Base-by-base conservation (phyloP, 2,113 vertebrate species). In the Nyctibius bracteatus region DNA sequence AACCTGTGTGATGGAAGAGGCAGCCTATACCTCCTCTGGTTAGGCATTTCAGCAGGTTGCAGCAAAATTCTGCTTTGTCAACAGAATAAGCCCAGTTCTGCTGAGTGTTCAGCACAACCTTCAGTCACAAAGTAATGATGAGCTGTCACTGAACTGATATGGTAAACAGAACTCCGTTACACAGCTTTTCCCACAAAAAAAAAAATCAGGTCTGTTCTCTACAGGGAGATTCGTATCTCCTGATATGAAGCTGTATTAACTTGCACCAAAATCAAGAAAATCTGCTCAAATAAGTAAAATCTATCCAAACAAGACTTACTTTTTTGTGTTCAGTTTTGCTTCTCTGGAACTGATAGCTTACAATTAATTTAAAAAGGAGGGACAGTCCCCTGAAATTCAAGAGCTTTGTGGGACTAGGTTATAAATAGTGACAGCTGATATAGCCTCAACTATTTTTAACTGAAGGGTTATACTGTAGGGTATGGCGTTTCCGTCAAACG, bases 61-160 rank as follows among this genome's bases (percentile, higher is more conserved):
- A 2, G 30, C 1, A 7, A 81, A 94, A 90, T 81, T 89, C 86
- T 88, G 67, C 82, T 83, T 73, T 81, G 74, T 94, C 67, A 83
- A 61, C 66, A 90, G 54, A 82, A 61, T 70, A 80, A 93, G 7
- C 14, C 13, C 37, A 33, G 14, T 83, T 92, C 44, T 83, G 44
- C 27, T 1, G 5, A 67, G n/a, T 14, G 27, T 35, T 84, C 66
- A 87, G 71, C 8, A 2, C 66, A 61, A 27, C 39, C 66, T 85
- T 95, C 90, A 82, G 79, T 86, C 88, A 68, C 52, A 77, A 80
- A 88, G 35, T 57, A 86, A 81, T 83, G 82, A 93, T 80, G 79
- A 93, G 49, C 67, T 92, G 63, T 92, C 90, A 73, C 44, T 83
- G 75, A 90, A 52, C 49, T 90, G 71, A 58, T 43, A 37, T 1